Conservation (phyloP, 2,113 vertebrate genomes). For the Psilopsiagon aurifrons region DNA sequence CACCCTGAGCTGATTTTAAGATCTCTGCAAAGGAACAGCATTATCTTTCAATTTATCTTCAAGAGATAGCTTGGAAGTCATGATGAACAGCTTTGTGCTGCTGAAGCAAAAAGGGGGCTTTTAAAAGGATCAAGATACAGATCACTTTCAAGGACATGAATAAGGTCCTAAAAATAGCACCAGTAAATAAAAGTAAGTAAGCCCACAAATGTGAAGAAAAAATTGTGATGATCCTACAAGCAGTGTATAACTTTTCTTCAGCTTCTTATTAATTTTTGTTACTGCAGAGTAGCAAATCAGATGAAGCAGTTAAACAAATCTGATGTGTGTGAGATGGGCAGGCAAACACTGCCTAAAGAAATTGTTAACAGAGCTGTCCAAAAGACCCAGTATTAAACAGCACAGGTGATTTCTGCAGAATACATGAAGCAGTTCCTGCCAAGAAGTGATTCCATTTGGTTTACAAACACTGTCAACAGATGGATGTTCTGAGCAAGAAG, state of each 20-base stretch:
- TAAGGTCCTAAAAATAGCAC: background rate
- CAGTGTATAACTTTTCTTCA: background rate
- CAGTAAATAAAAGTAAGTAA: background rate
- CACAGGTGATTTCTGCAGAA: background rate
- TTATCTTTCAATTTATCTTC: constrained; percentile 14
- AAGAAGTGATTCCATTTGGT: background rate
- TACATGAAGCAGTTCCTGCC: background rate
- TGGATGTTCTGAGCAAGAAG: background rate
- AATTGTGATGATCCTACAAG: background rate
- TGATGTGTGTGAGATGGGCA: background rate
- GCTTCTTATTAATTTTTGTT: background rate
- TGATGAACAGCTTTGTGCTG: background rate
- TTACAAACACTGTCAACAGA: background rate
- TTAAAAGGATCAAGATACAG: background rate
- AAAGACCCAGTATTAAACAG: background rate
- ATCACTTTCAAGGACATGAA: background rate
- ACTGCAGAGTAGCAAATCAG: background rate
- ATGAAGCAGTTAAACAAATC: background rate
- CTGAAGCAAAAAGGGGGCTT: background rate
- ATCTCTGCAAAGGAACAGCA: background rate
- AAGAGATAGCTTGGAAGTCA: background rate
- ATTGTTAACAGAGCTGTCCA: background rate
- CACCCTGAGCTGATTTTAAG: background rate
- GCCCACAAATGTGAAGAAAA: background rate
- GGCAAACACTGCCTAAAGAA: background rate